Evolutionary conservation across 2,797 vertebrate species (phyloP), one percentile per base, ranked within the genome.

Genomic region (Acanthiza pusilla): DNA sequence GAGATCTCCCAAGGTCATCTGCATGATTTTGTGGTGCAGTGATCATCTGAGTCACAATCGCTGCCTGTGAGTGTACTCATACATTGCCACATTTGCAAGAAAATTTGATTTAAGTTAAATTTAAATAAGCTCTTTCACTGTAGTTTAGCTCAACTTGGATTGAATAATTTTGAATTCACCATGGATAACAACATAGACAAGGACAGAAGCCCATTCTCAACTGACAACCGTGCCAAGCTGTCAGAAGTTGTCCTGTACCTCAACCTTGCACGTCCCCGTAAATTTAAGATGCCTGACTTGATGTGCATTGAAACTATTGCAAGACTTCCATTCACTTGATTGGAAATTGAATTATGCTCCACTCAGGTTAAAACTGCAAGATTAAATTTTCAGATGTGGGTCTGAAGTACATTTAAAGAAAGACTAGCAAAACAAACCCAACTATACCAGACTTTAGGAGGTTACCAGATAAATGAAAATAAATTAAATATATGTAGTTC

Each of bases 41-140:
- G 40, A 63, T 75, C 32, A n/a, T 66, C 72, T 55, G 34, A 83
- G 42, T 68, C 65, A 58, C 3, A 4, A 32, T 68, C 57, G 16
- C 14, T n/a, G 6, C 22, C 83, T 74, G n/a, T 57, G 45, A 85
- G 11, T 38, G 18, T 63, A 53, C 61, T 80, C 63, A 73, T 48
- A 45, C 7, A 0, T 61, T 67, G 38, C 34, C 32, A 42, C 17
- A 85, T 93, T 95, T 89, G 57, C 57, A 93, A 77, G 48, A 32
- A 91, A 85, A 88, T 74, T 61, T 78, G 15, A 75, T 88, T 93
- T 76, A 67, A 36, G 48, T 89, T 88, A 92, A 40, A 94, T 91
- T 92, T 88, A 74, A 89, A 83, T 83, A 83, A 80, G 42, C 9
- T 71, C 23, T 91, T 89, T 79, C 38, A 7, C 27, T 72, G 54